Evolutionary conservation across 2,797 vertebrate species (phyloP), one percentile per base, ranked within the genome.

Genomic region (Girardinus metallicus): DNA sequence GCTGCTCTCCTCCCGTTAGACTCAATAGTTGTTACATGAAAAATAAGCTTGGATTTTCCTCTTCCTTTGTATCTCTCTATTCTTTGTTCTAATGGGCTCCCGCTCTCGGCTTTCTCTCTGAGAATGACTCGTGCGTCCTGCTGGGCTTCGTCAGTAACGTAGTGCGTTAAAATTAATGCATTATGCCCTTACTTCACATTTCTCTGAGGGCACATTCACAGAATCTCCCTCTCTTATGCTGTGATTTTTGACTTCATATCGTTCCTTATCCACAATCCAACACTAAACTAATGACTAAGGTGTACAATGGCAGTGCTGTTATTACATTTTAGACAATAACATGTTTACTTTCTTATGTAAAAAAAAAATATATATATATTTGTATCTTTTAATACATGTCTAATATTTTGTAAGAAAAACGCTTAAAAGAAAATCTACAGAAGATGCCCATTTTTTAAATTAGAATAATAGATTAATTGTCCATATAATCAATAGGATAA

Each of bases 41-140:
- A 91, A 89, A 91, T 81, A 85, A 80, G 78, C 92, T 86, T 5
- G 34, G 31, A 75, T 82, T 76, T 31, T 73, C 66, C 66, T 62
- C 79, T 60, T 73, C 60, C 41, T 44, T 71, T 74, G 13, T 62
- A 76, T 78, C 75, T 78, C 74, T 84, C 72, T 51, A 82, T 87
- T 88, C 88, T 93, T 90, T 88, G 74, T 87, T 86, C 79, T 89
- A 92, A 93, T 91, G 81, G 87, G 75, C 83, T 90, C 55, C 84
- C 80, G 78, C 79, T 87, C 80, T 72, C 49, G 68, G 70, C 85
- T 88, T 84, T 79, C 68, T 23, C 79, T 85, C 29, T 16, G 78
- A 91, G 88, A 85, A 87, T 78, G 81, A 88, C 49, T 86, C 82
- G 9, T n/a, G 6, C 68, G 80, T 87, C 83, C 82, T 80, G 80